Evolutionary conservation across 2,113 vertebrate species (phyloP), one percentile per base, ranked within the genome.

Genomic region (Cololabis saira): DNA sequence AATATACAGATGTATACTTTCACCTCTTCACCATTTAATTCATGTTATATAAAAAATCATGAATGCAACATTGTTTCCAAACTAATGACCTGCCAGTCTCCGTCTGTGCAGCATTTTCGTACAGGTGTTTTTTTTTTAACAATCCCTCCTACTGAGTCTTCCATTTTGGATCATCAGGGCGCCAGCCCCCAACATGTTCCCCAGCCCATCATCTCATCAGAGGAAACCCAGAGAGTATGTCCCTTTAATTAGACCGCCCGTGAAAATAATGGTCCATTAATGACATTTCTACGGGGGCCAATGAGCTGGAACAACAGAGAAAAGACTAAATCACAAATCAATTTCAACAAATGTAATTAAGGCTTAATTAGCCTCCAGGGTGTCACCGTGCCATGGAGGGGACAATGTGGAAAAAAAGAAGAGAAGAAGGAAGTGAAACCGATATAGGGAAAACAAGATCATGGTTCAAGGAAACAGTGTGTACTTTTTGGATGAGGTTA

Each of bases 321-420:
- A 87, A 87, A 87, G 88, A 90, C 88, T 82, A 92, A 93, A 92
- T 93, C 93, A 93, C 92, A 92, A 93, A 94, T 94, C 90, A 94
- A 94, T 93, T 92, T 92, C 92, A 93, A 90, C 91, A 94, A 93
- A 94, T 94, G 91, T 93, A 94, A 93, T 94, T 94, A 94, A 94
- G 88, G 87, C 87, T 91, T 93, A 94, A 94, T 94, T 94, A 93
- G 90, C 89, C 92, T 92, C 92, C 81, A 48, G 92, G 92, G 92
- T 84, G 86, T 89, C 70, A 70, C 71, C 74, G 68, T 48, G 83
- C 82, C 80, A 76, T 14, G 52, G 80, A 85, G 82, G 75, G 64
- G 47, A 65, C 37, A 65, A 55, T 66, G 76, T 56, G 66, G 52
- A 73, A 69, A 57, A 77, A 74, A 71, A 68, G 75, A 61, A 63